These are phyloP conservation scores for Harpegnathos saltator DNA, from an alignment of 1,140 invertebrate species.

Conservation along the genomic window DNA sequence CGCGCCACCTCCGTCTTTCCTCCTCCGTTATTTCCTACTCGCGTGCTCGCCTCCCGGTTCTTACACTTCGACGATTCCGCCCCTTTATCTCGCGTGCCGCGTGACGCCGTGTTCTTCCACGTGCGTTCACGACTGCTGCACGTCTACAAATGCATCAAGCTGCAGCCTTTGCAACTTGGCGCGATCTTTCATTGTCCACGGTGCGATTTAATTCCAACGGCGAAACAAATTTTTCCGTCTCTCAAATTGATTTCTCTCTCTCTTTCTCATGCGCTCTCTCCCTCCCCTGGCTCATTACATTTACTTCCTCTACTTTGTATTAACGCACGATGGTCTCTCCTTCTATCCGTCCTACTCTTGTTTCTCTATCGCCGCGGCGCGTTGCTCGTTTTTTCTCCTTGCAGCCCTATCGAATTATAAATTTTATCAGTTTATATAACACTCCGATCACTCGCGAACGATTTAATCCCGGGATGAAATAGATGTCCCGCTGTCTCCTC, in stretches of 20 bases:
- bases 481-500: conserved; percentile 2
- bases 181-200: background rate
- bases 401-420: conserved; percentile 18
- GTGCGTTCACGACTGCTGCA: background rate
- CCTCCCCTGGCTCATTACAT: no score
- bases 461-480: conserved; percentile 33
- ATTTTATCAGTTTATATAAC: conserved; percentile 22
- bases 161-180: background rate
- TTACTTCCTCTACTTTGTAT: background rate
- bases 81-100: background rate
- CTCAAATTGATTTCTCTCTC: background rate
- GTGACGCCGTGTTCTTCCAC: background rate
- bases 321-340: no score
- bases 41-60: background rate
- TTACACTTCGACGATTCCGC: background rate
- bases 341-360: background rate
- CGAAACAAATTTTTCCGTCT: conserved; percentile 17
- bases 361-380: background rate
- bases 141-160: background rate
- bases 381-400: background rate
- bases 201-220: background rate
- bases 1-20: background rate
- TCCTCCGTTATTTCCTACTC: background rate
- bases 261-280: no score
- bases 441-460: conserved; percentile 4